These are phyloP conservation scores for Drosophila suboccidentalis DNA, from an alignment of 2,888 invertebrate genomes.

Conservation along the genomic window DNA sequence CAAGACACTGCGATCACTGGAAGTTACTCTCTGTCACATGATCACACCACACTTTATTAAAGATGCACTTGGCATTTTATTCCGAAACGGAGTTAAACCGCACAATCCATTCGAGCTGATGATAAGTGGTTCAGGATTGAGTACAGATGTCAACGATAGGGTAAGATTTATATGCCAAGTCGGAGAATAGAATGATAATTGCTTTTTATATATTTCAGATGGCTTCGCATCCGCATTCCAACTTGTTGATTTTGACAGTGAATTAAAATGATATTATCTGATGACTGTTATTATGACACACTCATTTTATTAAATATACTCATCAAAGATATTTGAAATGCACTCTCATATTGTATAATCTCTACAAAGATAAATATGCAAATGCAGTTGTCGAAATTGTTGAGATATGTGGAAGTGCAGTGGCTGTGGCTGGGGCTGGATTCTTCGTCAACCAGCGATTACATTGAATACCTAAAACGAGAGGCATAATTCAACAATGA, in stretches of 20 bases:
- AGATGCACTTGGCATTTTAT: conserved; percentile 2
- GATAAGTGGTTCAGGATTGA: conserved; percentile 8
- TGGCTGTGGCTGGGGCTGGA: conserved; percentile 23
- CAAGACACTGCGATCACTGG: conserved; percentile 3
- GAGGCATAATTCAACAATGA: conserved; percentile 51
- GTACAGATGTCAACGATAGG: no score
- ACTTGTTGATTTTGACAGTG: not conserved
- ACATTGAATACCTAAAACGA: conserved; percentile 46
- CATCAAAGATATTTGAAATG: conserved; percentile 10
- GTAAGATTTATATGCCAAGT: not conserved
- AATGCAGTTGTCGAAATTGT: conserved; percentile 15
- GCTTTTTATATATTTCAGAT: not conserved
- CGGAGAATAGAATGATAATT: not conserved
- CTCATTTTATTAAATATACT: conserved; percentile 11
- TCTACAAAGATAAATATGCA: conserved; percentile 8
- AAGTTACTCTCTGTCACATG: conserved; percentile 5
- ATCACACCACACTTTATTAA: not conserved
- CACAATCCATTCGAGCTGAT: not conserved
- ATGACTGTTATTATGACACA: not conserved
- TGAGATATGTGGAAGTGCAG: conserved; percentile 10
- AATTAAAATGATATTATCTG: not conserved
- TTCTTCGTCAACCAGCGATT: conserved; percentile 42
- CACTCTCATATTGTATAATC: conserved; percentile 6
- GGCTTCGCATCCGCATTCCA: not conserved
- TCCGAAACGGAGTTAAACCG: not conserved